A percentile compares a stretch with the other conserved stretches of the same genome.
phyloP scores from a whole-genome alignment of 1,140 invertebrate species.

The Tetramorium alpestre region DNA sequence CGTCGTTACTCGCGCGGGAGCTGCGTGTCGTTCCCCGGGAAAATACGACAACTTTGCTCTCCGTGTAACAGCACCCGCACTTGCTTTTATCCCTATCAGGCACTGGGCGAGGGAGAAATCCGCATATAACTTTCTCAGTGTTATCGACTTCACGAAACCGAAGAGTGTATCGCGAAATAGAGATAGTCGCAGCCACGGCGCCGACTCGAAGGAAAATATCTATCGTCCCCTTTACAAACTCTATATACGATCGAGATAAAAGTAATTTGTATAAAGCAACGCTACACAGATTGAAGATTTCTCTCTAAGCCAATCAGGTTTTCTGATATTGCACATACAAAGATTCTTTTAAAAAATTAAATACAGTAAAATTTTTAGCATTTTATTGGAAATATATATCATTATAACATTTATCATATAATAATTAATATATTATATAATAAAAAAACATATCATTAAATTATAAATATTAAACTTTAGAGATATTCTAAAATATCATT shows the following conservation, averaged over 20 bases:
- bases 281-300: not conserved
- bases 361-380: not conserved
- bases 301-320: not conserved
- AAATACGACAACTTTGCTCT: slow-evolving; percentile 48
- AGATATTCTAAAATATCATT: not conserved
- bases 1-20: slow-evolving; percentile 22
- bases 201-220: slow-evolving; percentile 15
- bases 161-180: slow-evolving; percentile 38
- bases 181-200: slow-evolving; percentile 25
- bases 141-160: slow-evolving; percentile 47
- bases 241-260: slow-evolving; percentile 14
- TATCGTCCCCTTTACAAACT: not conserved
- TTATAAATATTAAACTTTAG: not conserved
- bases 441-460: too few species aligned
- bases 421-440: too few species aligned
- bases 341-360: not conserved
- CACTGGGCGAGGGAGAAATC: slow-evolving; percentile 38
- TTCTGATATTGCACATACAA: not conserved
- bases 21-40: slow-evolving; percentile 10
- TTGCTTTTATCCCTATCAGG: slow-evolving; percentile 51
- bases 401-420: not conserved
- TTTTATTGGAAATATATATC: not conserved
- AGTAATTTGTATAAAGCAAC: not conserved
- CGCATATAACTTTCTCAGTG: slow-evolving; percentile 39
- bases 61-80: slow-evolving; percentile 35